Evolutionary conservation across 2,888 invertebrate genomes (phyloP).

Genomic region (Galerucella nymphaeae): DNA sequence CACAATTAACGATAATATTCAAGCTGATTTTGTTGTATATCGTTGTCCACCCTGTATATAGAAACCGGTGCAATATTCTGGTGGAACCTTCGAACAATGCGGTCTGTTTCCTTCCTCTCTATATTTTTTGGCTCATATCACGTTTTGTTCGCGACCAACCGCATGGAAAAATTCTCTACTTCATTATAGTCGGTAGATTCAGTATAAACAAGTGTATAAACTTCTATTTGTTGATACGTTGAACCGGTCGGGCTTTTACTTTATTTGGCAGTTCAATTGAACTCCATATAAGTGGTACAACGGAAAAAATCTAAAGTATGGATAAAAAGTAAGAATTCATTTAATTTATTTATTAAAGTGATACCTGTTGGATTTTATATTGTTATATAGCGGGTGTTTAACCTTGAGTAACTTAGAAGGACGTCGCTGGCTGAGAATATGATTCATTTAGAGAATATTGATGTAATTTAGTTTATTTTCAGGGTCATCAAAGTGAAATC

Average conservation of each 20-base stretch:
- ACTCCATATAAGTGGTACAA: no score
- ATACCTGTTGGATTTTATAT: neutral
- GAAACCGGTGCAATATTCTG: neutral
- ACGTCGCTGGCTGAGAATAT: neutral
- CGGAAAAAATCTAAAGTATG: neutral
- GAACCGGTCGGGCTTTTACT: neutral
- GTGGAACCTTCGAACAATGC: constrained; percentile 1
- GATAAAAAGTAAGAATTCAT: constrained; percentile 1
- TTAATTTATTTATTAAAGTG: neutral
- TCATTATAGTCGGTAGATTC: neutral
- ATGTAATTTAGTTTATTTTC: neutral
- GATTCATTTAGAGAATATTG: neutral
- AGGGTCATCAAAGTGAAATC: neutral
- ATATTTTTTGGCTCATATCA: neutral
- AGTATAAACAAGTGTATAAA: neutral
- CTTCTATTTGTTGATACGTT: neutral
- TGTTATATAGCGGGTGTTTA: no score
- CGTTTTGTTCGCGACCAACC: constrained; percentile 15
- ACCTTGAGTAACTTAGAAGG: neutral
- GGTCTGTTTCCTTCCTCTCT: constrained; percentile 17
- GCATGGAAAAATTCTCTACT: constrained; percentile 6
- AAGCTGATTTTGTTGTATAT: constrained; percentile 36
- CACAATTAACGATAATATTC: no score
- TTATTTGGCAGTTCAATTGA: constrained; percentile 3
- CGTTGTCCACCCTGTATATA: constrained; percentile 1